phyloP scores from a whole-genome alignment of 2,888 invertebrate species.

The Agrochola lota region DNA sequence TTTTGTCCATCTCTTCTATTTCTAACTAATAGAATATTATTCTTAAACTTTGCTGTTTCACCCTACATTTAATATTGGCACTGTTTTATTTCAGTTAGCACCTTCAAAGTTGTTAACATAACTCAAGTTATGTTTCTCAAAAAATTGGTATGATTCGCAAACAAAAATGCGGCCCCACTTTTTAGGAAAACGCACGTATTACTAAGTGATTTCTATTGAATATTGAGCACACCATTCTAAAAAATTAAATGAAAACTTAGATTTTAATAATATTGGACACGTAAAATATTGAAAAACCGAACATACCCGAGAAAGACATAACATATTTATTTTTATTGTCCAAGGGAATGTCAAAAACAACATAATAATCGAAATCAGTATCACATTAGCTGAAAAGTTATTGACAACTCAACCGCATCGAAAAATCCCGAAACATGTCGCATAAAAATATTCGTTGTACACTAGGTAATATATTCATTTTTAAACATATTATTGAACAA shows the following conservation, averaged over 20 bases:
- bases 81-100: constrained; percentile 77
- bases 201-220: constrained; percentile 22
- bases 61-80: constrained; percentile 76
- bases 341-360: constrained; percentile 77
- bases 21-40: constrained; percentile 12
- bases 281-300: constrained; percentile 55
- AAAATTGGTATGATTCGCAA: constrained; percentile 28
- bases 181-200: neutral
- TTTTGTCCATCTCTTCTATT: constrained; percentile 34
- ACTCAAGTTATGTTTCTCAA: constrained; percentile 11
- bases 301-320: constrained; percentile 78
- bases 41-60: constrained; percentile 14
- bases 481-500: constrained; percentile 19
- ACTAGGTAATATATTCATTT: neutral
- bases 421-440: constrained; percentile 21
- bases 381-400: constrained; percentile 63
- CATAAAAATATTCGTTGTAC: constrained; percentile 41
- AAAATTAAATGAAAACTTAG: neutral
- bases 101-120: constrained; percentile 64
- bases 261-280: constrained; percentile 22
- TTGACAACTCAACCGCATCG: constrained; percentile 12
- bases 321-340: constrained; percentile 77
- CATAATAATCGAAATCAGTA: constrained; percentile 55
- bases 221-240: constrained; percentile 28
- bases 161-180: constrained; percentile 6